phyloP scores from a whole-genome alignment of 2,113 vertebrate species.

The Rhabdornis inornatus region DNA sequence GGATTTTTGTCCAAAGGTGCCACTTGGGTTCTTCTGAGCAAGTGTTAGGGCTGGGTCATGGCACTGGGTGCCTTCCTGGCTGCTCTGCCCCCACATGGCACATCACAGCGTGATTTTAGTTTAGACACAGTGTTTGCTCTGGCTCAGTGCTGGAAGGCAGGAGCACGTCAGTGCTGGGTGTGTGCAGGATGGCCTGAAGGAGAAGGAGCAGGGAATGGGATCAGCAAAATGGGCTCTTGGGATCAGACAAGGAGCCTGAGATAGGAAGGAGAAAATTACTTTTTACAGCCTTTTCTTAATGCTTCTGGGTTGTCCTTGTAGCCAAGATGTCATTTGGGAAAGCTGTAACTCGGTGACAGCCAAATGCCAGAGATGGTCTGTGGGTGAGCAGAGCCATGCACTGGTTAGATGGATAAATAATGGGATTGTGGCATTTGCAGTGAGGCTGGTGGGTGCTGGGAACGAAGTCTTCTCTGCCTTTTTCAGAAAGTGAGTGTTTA shows the following conservation, averaged over 20 bases:
- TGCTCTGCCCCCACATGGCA: background rate
- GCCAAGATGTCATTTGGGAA: background rate
- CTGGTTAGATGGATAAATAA: background rate
- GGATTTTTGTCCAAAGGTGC: background rate
- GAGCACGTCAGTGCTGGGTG: fast-evolving
- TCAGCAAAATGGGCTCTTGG: background rate
- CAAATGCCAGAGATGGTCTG: background rate
- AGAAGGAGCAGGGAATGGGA: background rate
- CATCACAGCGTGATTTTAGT: fast-evolving
- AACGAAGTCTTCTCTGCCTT: background rate
- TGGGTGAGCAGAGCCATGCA: background rate
- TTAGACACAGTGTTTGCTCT: background rate
- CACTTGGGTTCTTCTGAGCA: fast-evolving
- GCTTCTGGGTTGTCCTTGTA: background rate
- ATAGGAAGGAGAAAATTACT: background rate
- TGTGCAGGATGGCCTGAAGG: background rate
- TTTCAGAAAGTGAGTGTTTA: background rate
- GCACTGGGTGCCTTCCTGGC: fast-evolving
- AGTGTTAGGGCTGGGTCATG: background rate
- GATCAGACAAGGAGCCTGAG: background rate
- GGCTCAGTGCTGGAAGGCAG: background rate
- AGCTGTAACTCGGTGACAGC: background rate
- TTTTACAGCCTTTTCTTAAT: background rate
- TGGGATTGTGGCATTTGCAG: background rate
- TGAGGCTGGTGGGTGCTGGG: background rate